Conservation (phyloP, 1,140 invertebrate species). For the Pentalonia nigronervosa region DNA sequence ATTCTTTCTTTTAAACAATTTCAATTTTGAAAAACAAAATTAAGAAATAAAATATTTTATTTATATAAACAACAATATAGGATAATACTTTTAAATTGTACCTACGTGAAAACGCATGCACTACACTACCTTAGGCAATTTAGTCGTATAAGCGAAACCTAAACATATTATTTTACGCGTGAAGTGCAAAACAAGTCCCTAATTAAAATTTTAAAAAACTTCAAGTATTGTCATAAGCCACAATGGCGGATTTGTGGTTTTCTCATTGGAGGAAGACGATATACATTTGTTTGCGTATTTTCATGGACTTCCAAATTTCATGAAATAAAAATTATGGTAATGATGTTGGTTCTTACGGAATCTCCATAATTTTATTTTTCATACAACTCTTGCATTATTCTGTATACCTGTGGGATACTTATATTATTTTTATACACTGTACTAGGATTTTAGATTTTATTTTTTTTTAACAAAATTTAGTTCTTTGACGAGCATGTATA, state of each 20-base stretch:
- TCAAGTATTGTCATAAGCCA: neutral
- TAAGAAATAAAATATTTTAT: neutral
- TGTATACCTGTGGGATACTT: neutral
- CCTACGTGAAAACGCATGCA: neutral
- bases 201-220: neutral
- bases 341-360: too few species aligned
- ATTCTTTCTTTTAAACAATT: neutral
- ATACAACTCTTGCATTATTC: neutral
- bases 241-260: neutral
- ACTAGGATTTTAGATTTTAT: neutral
- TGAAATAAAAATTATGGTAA: too few species aligned
- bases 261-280: neutral
- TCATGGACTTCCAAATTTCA: neutral
- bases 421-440: neutral
- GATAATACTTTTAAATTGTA: neutral
- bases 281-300: neutral
- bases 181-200: neutral
- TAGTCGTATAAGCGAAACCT: too few species aligned
- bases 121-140: neutral
- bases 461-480: neutral
- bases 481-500: neutral
- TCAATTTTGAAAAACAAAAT: too few species aligned
- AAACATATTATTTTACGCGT: neutral
- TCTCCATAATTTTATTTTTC: too few species aligned
- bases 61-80: neutral